Percentiles rank a stretch among this genome's conserved stretches.
phyloP scores from a whole-genome alignment of 2,888 invertebrate species.

The Cosmia pyralina region DNA sequence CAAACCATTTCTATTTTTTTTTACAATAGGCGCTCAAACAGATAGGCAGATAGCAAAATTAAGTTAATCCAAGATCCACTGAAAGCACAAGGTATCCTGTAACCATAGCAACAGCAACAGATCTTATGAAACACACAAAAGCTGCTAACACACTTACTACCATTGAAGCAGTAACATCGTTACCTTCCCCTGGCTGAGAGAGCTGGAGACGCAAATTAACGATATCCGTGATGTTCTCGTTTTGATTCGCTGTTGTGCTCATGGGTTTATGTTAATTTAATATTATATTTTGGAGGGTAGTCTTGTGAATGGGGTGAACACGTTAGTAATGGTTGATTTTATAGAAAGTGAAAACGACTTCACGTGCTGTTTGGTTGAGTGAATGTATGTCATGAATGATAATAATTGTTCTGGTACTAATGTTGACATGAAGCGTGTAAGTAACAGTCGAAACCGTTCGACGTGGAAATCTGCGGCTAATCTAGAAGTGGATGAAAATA shows the following conservation, averaged over 20 bases:
- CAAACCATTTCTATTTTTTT: too few species aligned
- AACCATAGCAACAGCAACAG: constrained; percentile 29
- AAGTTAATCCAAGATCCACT: constrained; percentile 18
- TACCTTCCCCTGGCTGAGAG: constrained; percentile 67
- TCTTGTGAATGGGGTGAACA: constrained; percentile 57
- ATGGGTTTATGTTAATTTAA: constrained; percentile 87
- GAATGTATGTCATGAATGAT: constrained; percentile 18
- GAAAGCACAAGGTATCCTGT: constrained; percentile 55
- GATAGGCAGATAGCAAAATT: constrained; percentile 4
- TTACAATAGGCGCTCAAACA: too few species aligned
- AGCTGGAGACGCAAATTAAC: constrained; percentile 78
- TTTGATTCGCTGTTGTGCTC: constrained; percentile 82
- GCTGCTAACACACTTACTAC: constrained; percentile 79
- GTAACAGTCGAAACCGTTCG: not conserved
- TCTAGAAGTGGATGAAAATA: not conserved
- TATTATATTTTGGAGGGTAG: constrained; percentile 75
- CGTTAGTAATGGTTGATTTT: constrained; percentile 61
- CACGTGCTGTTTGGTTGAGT: constrained; percentile 52
- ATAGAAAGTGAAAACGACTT: constrained; percentile 65
- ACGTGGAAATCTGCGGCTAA: not conserved
- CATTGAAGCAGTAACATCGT: constrained; percentile 76
- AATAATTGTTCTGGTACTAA: not conserved
- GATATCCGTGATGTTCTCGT: constrained; percentile 85
- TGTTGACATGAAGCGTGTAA: too few species aligned
- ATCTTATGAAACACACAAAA: constrained; percentile 70